Percentiles rank a stretch among this genome's conserved stretches.
Evolutionary conservation across 2,113 vertebrate species (phyloP).

Genomic region (Apistogramma diplotaenia): DNA sequence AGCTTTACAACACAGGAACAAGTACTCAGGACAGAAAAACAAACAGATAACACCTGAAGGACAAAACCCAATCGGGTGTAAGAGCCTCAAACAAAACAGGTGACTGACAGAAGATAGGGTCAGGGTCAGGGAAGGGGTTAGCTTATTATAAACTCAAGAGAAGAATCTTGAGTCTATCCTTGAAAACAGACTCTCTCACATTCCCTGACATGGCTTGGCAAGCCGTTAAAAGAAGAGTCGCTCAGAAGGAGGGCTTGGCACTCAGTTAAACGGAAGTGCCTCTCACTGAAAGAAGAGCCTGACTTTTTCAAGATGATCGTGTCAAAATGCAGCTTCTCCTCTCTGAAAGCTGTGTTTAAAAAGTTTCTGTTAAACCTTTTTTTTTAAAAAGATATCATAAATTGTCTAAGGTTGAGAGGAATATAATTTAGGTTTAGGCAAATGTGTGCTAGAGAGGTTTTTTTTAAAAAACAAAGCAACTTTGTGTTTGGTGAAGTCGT

Average conservation of each 20-base stretch:
- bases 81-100: conserved; percentile 5
- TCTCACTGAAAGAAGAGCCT: conserved; percentile 23
- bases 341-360: background rate
- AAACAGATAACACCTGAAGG: background rate
- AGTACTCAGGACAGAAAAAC: conserved; percentile 8
- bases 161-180: conserved; percentile 26
- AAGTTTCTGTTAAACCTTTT: background rate
- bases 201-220: conserved; percentile 54
- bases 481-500: background rate
- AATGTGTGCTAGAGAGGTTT: background rate
- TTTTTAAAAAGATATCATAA: background rate
- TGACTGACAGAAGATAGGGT: background rate
- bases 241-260: conserved; percentile 35
- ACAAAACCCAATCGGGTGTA: background rate
- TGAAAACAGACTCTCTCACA: conserved; percentile 51
- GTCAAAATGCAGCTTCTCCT: background rate
- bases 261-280: conserved; percentile 33
- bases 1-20: conserved; percentile 24
- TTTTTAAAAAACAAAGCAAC: background rate
- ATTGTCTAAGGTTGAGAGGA: background rate
- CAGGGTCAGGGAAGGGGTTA: conserved; percentile 5
- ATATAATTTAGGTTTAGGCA: background rate
- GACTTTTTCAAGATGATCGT: conserved; percentile 22
- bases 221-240: conserved; percentile 40
- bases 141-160: conserved; percentile 18